A percentile compares a stretch with the other conserved stretches of the same genome.
Evolutionary conservation across 2,797 vertebrate genomes (phyloP).

Genomic region (Spheniscus humboldti): DNA sequence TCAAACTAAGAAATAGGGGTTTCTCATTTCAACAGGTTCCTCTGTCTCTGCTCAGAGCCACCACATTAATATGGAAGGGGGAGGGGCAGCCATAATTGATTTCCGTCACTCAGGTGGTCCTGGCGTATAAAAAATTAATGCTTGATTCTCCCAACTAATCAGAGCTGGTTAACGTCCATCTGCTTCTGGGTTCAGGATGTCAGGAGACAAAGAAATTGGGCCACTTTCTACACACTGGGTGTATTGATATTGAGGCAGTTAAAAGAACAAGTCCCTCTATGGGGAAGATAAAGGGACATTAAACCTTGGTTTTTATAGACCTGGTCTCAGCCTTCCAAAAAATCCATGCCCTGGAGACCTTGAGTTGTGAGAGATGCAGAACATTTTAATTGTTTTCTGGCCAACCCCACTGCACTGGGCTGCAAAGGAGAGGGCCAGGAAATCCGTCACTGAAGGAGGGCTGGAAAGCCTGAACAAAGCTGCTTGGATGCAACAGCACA

Average conservation of each 20-base stretch:
- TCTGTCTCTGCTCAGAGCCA: slow-evolving; percentile 62
- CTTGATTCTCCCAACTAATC: slow-evolving; percentile 71
- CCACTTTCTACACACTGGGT: slow-evolving; percentile 15
- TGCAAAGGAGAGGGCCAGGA: neutral
- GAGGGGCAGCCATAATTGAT: slow-evolving; percentile 74
- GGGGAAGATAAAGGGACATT: slow-evolving; percentile 26
- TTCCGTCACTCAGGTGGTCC: slow-evolving; percentile 73
- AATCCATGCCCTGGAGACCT: neutral
- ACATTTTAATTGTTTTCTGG: neutral
- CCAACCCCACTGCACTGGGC: neutral
- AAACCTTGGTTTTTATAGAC: slow-evolving; percentile 38
- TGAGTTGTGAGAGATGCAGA: neutral
- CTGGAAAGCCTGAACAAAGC: neutral
- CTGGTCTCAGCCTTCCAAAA: neutral
- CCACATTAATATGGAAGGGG: slow-evolving; percentile 50
- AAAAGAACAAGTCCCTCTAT: slow-evolving; percentile 9
- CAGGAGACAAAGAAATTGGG: slow-evolving; percentile 63
- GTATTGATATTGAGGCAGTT: neutral
- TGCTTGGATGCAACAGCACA: neutral
- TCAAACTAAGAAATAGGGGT: slow-evolving; percentile 78
- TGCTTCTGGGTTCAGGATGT: slow-evolving; percentile 67
- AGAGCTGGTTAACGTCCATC: slow-evolving; percentile 71
- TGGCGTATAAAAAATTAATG: slow-evolving; percentile 78
- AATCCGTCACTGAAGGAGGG: neutral
- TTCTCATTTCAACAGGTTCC: slow-evolving; percentile 82